Conservation (phyloP, 1,140 invertebrate species). For the Diorhabda carinulata region DNA sequence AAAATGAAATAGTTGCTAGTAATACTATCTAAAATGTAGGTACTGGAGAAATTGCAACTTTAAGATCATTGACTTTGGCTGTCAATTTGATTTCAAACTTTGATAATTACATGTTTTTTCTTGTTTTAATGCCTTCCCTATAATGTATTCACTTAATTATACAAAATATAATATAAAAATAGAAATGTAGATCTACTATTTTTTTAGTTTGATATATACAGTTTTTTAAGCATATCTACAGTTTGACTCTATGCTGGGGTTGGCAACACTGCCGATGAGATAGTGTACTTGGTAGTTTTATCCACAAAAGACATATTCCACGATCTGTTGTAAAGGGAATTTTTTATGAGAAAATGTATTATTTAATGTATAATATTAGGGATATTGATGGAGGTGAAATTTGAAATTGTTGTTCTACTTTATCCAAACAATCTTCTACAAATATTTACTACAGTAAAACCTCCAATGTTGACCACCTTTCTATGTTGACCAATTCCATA, state of each 20-base stretch:
- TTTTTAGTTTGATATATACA: conserved; percentile 16
- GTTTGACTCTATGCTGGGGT: conserved; percentile 11
- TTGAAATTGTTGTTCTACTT: too few species aligned
- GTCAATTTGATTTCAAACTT: background rate
- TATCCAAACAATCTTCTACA: too few species aligned
- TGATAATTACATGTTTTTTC: conserved; percentile 11
- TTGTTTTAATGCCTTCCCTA: conserved; percentile 8
- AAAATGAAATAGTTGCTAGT: conserved; percentile 11
- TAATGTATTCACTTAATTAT: background rate
- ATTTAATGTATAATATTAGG: too few species aligned
- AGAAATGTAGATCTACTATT: conserved; percentile 9
- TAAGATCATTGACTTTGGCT: background rate
- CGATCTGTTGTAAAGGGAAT: too few species aligned
- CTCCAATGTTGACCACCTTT: too few species aligned
- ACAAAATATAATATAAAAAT: background rate
- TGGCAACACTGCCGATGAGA: conserved; percentile 15
- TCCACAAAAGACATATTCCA: too few species aligned
- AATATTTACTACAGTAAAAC: too few species aligned
- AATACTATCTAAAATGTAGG: background rate
- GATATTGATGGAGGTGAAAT: too few species aligned
- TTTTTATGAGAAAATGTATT: too few species aligned
- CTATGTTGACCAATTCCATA: too few species aligned
- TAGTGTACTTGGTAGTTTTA: too few species aligned
- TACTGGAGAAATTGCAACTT: background rate
- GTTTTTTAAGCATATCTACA: conserved; percentile 7